These are phyloP conservation scores for Cyphomyrus discorhynchus DNA, from an alignment of 2,113 vertebrate species.

Conservation along the genomic window DNA sequence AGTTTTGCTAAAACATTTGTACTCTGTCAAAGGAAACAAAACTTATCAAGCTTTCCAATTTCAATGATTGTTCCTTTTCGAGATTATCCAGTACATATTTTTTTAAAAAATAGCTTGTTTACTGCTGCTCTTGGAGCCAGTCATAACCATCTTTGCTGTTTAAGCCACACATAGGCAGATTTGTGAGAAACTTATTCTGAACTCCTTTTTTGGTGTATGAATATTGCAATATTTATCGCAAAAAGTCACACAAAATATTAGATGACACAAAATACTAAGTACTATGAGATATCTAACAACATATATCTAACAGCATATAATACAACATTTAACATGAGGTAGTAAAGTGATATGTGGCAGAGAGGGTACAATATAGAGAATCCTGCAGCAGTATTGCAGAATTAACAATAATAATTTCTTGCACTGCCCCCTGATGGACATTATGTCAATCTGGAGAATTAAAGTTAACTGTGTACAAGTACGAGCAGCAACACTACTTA, in stretches of 20 bases:
- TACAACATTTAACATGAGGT: neutral
- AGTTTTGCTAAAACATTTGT: neutral
- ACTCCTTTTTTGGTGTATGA: neutral
- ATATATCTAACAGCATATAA: neutral
- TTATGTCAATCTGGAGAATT: neutral
- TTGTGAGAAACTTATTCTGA: neutral
- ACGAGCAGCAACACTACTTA: neutral
- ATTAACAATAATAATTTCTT: neutral
- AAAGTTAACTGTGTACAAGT: neutral
- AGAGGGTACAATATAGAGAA: no score
- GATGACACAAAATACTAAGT: neutral
- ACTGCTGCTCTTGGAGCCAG: neutral
- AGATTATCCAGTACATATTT: neutral
- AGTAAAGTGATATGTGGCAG: neutral
- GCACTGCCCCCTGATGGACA: neutral
- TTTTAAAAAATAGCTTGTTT: neutral
- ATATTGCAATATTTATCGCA: neutral
- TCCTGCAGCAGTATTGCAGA: neutral
- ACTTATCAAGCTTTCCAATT: neutral
- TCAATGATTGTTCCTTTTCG: neutral
- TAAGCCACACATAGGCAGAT: neutral
- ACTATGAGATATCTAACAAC: neutral
- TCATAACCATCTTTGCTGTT: neutral
- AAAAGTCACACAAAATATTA: neutral
- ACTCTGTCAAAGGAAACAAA: neutral